phyloP scores from a whole-genome alignment of 2,113 vertebrate genomes.

The Ictidomys tridecemlineatus region DNA sequence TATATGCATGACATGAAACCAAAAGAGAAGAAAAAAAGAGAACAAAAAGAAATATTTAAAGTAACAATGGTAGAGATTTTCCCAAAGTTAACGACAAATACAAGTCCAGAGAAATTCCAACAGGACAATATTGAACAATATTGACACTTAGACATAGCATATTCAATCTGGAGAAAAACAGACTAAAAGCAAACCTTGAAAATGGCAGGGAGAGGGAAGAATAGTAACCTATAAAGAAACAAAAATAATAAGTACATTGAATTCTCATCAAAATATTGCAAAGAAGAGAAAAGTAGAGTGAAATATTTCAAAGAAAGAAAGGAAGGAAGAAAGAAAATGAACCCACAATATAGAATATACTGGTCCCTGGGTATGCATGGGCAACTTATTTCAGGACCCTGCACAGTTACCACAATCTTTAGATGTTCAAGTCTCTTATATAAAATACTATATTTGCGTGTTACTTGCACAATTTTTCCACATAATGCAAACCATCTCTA shows the following conservation, averaged over 20 bases:
- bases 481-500: not conserved
- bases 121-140: not conserved
- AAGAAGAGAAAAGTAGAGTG: not conserved
- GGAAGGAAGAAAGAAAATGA: too few species aligned
- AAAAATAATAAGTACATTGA: not conserved
- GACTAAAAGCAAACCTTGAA: not conserved
- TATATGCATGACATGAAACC: not conserved
- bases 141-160: not conserved
- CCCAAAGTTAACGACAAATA: not conserved
- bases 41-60: not conserved
- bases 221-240: not conserved
- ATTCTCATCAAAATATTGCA: not conserved
- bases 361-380: not conserved
- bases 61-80: not conserved
- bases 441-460: not conserved
- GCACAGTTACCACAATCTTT: not conserved
- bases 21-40: not conserved
- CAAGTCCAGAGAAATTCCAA: not conserved
- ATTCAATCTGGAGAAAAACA: not conserved
- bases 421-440: not conserved
- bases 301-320: not conserved
- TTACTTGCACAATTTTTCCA: not conserved
- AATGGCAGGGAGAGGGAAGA: not conserved
- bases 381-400: not conserved
- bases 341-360: not conserved